These are phyloP conservation scores for Biston stratarius DNA, from an alignment of 2,888 invertebrate species.

Conservation along the genomic window DNA sequence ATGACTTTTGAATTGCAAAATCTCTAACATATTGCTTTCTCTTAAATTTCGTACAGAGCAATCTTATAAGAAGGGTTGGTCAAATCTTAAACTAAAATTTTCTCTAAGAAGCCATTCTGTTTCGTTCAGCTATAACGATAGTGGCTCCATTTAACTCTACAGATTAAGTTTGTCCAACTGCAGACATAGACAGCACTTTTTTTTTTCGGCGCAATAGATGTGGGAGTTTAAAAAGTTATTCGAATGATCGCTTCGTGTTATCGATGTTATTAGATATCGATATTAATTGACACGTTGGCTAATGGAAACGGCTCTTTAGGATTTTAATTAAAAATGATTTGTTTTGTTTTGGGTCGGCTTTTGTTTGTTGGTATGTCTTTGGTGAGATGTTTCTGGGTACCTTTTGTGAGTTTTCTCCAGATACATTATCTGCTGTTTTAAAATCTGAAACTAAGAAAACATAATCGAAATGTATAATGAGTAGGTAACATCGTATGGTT, in stretches of 20 bases:
- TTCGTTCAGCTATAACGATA: background rate
- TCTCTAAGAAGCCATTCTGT: background rate
- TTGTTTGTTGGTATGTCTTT: conserved; percentile 12
- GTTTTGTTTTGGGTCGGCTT: conserved; percentile 20
- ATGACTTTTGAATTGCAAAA: conserved; percentile 23
- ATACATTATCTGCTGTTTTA: too few species aligned
- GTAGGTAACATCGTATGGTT: too few species aligned
- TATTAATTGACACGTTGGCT: conserved; percentile 48
- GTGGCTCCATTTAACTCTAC: background rate
- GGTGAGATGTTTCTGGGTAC: background rate
- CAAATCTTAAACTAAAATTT: background rate
- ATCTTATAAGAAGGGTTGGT: background rate
- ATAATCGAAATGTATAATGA: too few species aligned
- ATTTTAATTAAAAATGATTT: conserved; percentile 39
- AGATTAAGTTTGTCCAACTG: background rate
- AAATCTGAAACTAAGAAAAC: background rate
- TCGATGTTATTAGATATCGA: conserved; percentile 48
- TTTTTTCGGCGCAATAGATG: conserved; percentile 12
- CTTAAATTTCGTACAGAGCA: background rate
- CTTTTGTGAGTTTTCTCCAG: background rate
- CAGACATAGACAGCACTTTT: background rate
- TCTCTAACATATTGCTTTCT: conserved; percentile 6
- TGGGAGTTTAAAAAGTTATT: conserved; percentile 36
- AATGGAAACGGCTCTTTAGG: conserved; percentile 44
- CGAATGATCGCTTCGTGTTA: conserved; percentile 41